phyloP scores from a whole-genome alignment of 2,113 vertebrate genomes.

The Microcebus lehilahytsara region DNA sequence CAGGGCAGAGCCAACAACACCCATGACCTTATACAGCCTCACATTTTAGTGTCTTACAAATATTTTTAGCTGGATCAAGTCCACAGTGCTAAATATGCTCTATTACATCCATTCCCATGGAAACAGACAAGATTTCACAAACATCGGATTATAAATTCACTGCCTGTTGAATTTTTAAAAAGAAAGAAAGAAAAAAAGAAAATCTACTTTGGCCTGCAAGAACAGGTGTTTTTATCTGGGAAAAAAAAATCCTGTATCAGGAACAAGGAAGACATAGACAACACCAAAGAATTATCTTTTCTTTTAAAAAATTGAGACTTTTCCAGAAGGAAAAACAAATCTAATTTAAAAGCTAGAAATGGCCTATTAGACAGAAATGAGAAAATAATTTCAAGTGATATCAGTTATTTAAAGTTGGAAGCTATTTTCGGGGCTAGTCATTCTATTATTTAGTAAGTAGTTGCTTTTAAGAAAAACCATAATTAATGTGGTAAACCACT shows the following conservation, averaged over 20 bases:
- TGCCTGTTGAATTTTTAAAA: background rate
- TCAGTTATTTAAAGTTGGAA: background rate
- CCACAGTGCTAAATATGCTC: conserved; percentile 29
- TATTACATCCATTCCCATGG: conserved; percentile 16
- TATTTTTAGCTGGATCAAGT: conserved; percentile 39
- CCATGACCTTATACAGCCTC: background rate
- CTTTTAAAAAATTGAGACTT: background rate
- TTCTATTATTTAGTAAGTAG: background rate
- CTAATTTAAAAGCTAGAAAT: background rate
- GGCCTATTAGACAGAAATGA: background rate
- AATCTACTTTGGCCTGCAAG: background rate
- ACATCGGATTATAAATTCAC: conserved; percentile 2
- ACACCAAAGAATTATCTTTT: background rate
- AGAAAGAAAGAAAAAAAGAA: background rate
- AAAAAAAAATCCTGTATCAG: background rate
- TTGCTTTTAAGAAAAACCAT: background rate
- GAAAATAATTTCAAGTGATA: conserved; percentile 47
- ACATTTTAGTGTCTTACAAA: background rate
- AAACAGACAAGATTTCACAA: conserved; percentile 21
- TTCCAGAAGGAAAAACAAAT: background rate
- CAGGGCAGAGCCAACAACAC: background rate
- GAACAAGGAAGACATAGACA: background rate
- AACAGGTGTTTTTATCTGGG: background rate
- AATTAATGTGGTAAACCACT: background rate
- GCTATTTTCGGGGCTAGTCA: background rate